These are phyloP conservation scores for Thalpophila matura DNA, from an alignment of 2,888 invertebrate genomes.

Conservation along the genomic window DNA sequence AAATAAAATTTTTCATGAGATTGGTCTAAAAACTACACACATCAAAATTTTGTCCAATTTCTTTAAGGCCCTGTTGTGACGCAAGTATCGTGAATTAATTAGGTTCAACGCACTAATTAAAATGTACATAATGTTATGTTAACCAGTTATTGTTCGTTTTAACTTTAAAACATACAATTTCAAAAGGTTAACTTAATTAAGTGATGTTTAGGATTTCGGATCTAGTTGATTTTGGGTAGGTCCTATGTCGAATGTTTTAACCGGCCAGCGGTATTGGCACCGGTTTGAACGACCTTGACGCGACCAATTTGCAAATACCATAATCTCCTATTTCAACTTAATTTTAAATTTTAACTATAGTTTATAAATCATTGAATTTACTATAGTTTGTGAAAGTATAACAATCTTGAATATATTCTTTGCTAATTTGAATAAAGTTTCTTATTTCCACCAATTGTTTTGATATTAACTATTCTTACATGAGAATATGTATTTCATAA, in stretches of 20 bases:
- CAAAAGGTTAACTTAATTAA: background rate
- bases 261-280: too few species aligned
- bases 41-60: conserved; percentile 15
- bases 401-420: background rate
- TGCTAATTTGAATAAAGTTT: background rate
- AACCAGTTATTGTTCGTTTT: conserved; percentile 8
- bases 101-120: conserved; percentile 40
- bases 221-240: background rate
- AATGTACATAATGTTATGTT: conserved; percentile 12
- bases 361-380: background rate
- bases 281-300: background rate
- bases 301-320: background rate
- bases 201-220: background rate
- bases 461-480: background rate
- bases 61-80: conserved; percentile 24
- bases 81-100: conserved; percentile 15
- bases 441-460: background rate
- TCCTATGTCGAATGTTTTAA: background rate
- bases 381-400: background rate
- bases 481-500: background rate
- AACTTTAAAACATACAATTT: conserved; percentile 1
- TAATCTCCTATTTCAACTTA: background rate
- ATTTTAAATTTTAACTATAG: background rate
- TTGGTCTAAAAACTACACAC: conserved; percentile 11
- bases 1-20: conserved; percentile 66